Base-by-base conservation (phyloP, 2,113 vertebrate species). In the Lepidothrix coronata region DNA sequence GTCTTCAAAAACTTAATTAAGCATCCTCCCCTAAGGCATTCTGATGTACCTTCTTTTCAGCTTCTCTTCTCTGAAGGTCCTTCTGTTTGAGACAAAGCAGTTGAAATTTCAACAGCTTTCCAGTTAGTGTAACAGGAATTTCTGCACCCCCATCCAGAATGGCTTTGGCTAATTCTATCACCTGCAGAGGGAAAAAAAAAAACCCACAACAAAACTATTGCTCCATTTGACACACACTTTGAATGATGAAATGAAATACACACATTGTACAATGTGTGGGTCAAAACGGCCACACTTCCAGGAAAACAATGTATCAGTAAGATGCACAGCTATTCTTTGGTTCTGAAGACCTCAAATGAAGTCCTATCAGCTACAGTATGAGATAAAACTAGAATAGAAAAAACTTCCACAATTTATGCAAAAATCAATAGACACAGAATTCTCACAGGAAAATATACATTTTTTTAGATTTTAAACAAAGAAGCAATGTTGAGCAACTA, bases 41-140 rank as follows among this genome's bases (percentile, higher is more conserved):
- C 6, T 58, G 12, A 2, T 44, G 16, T 97, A 98, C 98, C 97
- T 98, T 98, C 77, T 98, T 98, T 89, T 98, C 98, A 6, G 77
- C 93, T 52, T 97, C 95, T 75, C 98, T 97, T 89, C 98, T 98
- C 88, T 98, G 96, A 79, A 98, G 96, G 88, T 99, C 98, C 43
- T 89, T 97, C 57, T 93, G 57, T 96, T 99, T 99, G 70, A 99
- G 93, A 51, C 96, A 97, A 67, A 99, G 98, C 88, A 99, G 97
- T 46, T 98, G 98, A 93, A 98, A 99, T 97, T 99, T 99, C 85
- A 99, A 63, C 71, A 99, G 96, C 94, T 99, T 99, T 68, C 98
- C 98, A 96, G 98, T 97, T 62, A 99, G 92, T 14, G 99, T 98
- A 80, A 98, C 82, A 66, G 99, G 97, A 90, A 99, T 96, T 83